These are phyloP conservation scores for Phaethornis superciliosus DNA, from an alignment of 2,113 vertebrate species.

Conservation along the genomic window DNA sequence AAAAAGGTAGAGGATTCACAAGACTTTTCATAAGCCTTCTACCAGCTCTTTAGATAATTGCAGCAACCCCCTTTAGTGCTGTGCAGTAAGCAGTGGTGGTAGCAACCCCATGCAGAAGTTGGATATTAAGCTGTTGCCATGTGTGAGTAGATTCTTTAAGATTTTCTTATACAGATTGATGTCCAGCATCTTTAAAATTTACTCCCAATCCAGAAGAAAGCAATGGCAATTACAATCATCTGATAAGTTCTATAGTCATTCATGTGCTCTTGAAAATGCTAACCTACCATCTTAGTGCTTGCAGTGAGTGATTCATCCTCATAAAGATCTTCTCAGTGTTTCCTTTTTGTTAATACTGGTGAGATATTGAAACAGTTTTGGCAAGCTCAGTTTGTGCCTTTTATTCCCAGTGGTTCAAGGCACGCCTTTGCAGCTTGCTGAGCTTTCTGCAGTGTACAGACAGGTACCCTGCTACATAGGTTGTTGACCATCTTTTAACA, in stretches of 20 bases:
- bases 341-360: not conserved
- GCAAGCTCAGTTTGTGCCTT: not conserved
- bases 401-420: not conserved
- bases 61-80: not conserved
- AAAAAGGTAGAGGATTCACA: not conserved
- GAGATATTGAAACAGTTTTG: not conserved
- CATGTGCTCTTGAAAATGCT: not conserved
- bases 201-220: not conserved
- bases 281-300: not conserved
- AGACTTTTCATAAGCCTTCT: not conserved
- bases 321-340: not conserved
- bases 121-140: not conserved
- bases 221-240: not conserved
- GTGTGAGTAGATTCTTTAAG: not conserved
- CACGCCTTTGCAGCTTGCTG: not conserved
- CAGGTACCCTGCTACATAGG: not conserved
- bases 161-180: not conserved
- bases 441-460: not conserved
- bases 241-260: not conserved
- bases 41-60: not conserved
- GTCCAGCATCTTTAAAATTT: not conserved
- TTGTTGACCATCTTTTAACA: not conserved
- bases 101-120: not conserved
- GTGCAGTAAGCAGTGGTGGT: not conserved
- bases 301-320: not conserved